Percentiles rank a stretch among this genome's conserved stretches.
These are phyloP conservation scores for Nettapus auritus DNA, from an alignment of 2,113 vertebrate species.

Conservation along the genomic window DNA sequence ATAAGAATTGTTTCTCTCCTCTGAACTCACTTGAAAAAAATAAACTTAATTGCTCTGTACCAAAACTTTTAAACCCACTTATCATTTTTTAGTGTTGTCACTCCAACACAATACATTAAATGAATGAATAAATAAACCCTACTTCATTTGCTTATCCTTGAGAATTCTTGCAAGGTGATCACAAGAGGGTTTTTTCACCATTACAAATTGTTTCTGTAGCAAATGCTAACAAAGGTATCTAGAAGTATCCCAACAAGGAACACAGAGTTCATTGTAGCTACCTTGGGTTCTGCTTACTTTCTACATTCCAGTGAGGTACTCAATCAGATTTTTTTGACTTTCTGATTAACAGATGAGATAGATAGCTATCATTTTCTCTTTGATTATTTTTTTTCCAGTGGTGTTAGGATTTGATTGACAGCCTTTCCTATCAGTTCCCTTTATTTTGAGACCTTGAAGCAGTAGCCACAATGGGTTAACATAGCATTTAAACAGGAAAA, in stretches of 20 bases:
- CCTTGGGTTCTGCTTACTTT: neutral
- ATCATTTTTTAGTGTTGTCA: neutral
- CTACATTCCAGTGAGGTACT: neutral
- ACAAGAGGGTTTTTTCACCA: neutral
- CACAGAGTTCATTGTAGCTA: neutral
- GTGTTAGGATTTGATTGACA: neutral
- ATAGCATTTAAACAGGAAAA: neutral
- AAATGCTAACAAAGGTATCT: neutral
- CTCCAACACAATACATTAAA: neutral
- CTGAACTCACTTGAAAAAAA: neutral
- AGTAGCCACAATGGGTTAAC: neutral
- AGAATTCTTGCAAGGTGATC: neutral
- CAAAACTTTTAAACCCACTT: neutral
- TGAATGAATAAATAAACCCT: neutral
- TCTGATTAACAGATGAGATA: neutral
- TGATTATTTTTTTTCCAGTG: neutral
- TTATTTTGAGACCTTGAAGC: neutral
- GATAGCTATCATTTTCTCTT: accelerated
- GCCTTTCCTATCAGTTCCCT: neutral
- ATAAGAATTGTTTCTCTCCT: neutral
- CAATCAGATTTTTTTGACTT: neutral
- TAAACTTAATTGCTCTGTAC: neutral
- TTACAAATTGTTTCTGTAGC: neutral
- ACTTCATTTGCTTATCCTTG: neutral
- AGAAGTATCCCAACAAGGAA: neutral